phyloP scores from a whole-genome alignment of 2,888 invertebrate genomes.

The Endotricha flammealis region DNA sequence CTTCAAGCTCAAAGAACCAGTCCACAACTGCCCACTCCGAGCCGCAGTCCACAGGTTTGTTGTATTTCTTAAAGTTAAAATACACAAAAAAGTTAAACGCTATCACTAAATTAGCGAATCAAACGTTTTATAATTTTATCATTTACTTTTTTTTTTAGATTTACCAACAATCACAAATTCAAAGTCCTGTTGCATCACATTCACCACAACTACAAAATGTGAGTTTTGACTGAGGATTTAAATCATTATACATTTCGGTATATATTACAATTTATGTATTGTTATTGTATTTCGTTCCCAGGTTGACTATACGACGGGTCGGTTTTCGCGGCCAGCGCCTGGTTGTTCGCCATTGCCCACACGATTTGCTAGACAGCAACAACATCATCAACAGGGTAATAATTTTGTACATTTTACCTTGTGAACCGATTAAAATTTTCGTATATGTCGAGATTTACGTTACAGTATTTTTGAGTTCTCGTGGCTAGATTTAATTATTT shows the following conservation, averaged over 20 bases:
- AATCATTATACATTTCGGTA: slow-evolving; percentile 1
- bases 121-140: too few species aligned
- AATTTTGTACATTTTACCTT: too few species aligned
- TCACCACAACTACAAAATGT: slow-evolving; percentile 71
- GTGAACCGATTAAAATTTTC: too few species aligned
- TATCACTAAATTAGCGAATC: too few species aligned
- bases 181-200: slow-evolving; percentile 68
- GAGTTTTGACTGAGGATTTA: slow-evolving; percentile 25
- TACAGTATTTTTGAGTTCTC: too few species aligned
- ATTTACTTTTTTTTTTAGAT: slow-evolving; percentile 55
- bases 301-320: slow-evolving; percentile 55
- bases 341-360: slow-evolving; percentile 66
- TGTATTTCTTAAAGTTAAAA: too few species aligned
- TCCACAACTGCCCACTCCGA: slow-evolving; percentile 68
- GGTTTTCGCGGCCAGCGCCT: slow-evolving; percentile 64
- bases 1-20: slow-evolving; percentile 68
- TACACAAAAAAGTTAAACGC: too few species aligned
- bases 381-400: slow-evolving; percentile 71
- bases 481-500: too few species aligned
- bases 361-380: slow-evolving; percentile 67
- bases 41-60: slow-evolving; percentile 64
- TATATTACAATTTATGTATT: slow-evolving; percentile 2
- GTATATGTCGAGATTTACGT: too few species aligned
- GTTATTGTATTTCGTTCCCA: slow-evolving; percentile 21
- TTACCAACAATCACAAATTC: slow-evolving; percentile 71